Conservation (phyloP, 2,797 vertebrate genomes). For the Antrozous pallidus region DNA sequence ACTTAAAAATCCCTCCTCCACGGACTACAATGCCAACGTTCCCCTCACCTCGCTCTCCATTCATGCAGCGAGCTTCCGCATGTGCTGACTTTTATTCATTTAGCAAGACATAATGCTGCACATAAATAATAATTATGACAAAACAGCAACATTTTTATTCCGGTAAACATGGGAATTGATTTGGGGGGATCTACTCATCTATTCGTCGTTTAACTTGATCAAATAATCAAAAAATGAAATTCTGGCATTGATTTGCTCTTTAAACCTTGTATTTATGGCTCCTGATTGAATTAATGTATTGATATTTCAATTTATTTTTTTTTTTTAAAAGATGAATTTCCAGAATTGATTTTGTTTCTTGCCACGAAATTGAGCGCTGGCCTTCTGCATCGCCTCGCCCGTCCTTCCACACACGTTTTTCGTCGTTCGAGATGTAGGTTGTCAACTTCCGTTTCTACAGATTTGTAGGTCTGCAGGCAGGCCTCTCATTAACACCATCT, state of each 20-base stretch:
- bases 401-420: neutral
- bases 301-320: constrained; percentile 45
- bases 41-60: neutral
- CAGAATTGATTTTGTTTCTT: constrained; percentile 8
- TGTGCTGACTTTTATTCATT: constrained; percentile 37
- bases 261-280: constrained; percentile 14
- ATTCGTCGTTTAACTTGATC: constrained; percentile 35
- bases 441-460: neutral
- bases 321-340: neutral
- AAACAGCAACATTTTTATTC: constrained; percentile 23
- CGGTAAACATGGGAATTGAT: constrained; percentile 29
- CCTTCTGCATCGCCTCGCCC: neutral
- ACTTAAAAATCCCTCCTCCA: neutral
- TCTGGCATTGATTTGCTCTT: constrained; percentile 16
- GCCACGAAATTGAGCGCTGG: neutral
- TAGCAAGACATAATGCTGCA: neutral
- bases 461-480: neutral
- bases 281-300: constrained; percentile 30
- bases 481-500: neutral
- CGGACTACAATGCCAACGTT: neutral
- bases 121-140: constrained; percentile 42
- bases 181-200: neutral
- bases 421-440: neutral
- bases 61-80: neutral
- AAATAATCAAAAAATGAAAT: constrained; percentile 32